A percentile compares a stretch with the other conserved stretches of the same genome.
Conservation (phyloP, 2,888 invertebrate genomes). For the Ypsolopha scabrella region DNA sequence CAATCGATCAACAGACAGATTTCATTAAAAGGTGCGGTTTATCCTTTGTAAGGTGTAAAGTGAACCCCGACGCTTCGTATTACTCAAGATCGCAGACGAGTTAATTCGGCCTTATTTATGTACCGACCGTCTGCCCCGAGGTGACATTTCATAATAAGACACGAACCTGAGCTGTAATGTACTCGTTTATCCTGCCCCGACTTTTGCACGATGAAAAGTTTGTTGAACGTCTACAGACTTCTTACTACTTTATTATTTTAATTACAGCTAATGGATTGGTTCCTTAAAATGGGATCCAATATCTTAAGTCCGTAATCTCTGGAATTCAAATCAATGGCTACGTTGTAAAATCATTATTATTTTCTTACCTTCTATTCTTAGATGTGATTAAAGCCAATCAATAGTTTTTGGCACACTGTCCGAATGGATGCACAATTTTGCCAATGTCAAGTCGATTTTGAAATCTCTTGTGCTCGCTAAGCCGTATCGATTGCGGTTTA, state of each 20-base stretch:
- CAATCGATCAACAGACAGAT: too few species aligned
- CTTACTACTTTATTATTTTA: slow-evolving; percentile 18
- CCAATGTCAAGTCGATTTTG: too few species aligned
- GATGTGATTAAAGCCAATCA: too few species aligned
- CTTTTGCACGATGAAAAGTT: slow-evolving; percentile 32
- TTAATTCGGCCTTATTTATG: slow-evolving; percentile 65
- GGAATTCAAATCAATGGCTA: too few species aligned
- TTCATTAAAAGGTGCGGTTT: too few species aligned
- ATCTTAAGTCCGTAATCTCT: too few species aligned
- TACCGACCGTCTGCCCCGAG: slow-evolving; percentile 57
- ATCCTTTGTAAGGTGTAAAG: slow-evolving; percentile 26
- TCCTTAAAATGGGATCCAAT: too few species aligned
- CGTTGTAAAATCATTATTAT: too few species aligned
- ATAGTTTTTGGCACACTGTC: too few species aligned
- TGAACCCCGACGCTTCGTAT: slow-evolving; percentile 38
- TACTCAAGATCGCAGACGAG: slow-evolving; percentile 57
- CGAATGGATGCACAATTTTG: too few species aligned
- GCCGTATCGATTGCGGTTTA: slow-evolving; percentile 16
- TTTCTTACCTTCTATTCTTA: too few species aligned
- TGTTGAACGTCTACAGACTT: slow-evolving; percentile 37
- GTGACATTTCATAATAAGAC: slow-evolving; percentile 65
- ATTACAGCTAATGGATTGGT: background rate
- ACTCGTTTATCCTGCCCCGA: slow-evolving; percentile 27
- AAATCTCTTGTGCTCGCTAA: slow-evolving; percentile 6
- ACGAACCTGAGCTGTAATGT: slow-evolving; percentile 29